phyloP scores from a whole-genome alignment of 1,140 invertebrate species.

The Nephila pilipes region DNA sequence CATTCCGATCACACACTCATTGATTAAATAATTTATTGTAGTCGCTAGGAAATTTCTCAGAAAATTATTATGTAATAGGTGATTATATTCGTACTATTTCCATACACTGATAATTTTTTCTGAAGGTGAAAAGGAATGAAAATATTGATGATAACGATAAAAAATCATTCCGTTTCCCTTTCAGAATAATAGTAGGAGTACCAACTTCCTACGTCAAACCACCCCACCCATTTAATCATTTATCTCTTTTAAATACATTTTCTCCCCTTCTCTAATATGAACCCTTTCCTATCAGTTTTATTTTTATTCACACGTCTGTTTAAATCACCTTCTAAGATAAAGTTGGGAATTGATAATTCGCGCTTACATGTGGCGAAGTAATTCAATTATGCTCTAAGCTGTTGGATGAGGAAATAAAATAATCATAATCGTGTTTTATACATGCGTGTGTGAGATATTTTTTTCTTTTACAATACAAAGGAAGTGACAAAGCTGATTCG shows the following conservation, averaged over 20 bases:
- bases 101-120: too few relatives aligned
- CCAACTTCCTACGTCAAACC: too few relatives aligned
- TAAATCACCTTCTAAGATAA: conserved; percentile 3
- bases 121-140: too few relatives aligned
- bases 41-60: too few relatives aligned
- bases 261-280: background rate
- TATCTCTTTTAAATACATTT: background rate
- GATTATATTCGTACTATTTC: too few relatives aligned
- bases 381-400: conserved; percentile 26
- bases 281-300: background rate
- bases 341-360: background rate
- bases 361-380: background rate
- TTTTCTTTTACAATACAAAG: background rate
- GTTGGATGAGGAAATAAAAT: conserved; percentile 6
- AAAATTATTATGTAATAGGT: too few relatives aligned
- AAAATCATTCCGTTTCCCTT: too few relatives aligned
- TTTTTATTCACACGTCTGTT: conserved; percentile 12
- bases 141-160: too few relatives aligned
- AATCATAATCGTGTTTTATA: conserved; percentile 3
- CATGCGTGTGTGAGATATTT: background rate
- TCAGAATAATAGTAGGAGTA: too few relatives aligned
- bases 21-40: too few relatives aligned
- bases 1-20: too few relatives aligned
- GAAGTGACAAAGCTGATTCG: conserved; percentile 1
- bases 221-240: too few relatives aligned